These are phyloP conservation scores for Acomys russatus DNA, from an alignment of 2,797 vertebrate species.

Conservation along the genomic window DNA sequence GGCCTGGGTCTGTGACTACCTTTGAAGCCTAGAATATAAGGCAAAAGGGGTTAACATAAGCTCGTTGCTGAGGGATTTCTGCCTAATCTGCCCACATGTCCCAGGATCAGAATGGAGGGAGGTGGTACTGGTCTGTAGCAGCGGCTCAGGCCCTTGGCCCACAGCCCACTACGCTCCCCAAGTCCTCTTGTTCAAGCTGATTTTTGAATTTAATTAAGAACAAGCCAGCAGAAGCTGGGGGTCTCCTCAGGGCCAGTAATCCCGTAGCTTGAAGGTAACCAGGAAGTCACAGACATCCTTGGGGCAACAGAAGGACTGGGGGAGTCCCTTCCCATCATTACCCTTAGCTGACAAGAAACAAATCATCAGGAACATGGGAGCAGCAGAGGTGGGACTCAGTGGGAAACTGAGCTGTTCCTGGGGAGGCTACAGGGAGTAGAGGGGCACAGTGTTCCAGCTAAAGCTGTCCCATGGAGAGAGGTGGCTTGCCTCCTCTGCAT, in stretches of 20 bases:
- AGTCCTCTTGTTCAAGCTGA: slow-evolving; percentile 85
- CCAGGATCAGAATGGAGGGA: slow-evolving; percentile 92
- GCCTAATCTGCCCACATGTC: slow-evolving; percentile 92
- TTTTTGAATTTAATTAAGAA: slow-evolving; percentile 88
- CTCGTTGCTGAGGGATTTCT: slow-evolving; percentile 90
- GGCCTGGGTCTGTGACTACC: accelerated
- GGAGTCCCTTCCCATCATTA: background rate
- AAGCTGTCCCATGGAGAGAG: background rate
- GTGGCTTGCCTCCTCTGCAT: too few species aligned
- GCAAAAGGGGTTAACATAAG: slow-evolving; percentile 83
- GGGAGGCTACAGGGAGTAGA: accelerated
- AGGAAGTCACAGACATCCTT: slow-evolving; percentile 18
- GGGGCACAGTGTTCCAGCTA: accelerated
- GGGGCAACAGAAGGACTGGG: background rate
- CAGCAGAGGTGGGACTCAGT: accelerated
- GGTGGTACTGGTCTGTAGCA: slow-evolving; percentile 93
- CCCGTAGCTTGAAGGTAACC: background rate
- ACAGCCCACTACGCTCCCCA: slow-evolving; percentile 90
- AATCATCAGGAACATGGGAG: background rate
- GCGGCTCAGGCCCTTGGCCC: slow-evolving; percentile 89
- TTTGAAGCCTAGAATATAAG: background rate
- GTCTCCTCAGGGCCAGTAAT: slow-evolving; percentile 47
- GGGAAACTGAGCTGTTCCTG: background rate
- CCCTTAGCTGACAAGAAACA: slow-evolving; percentile 60
- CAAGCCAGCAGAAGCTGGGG: slow-evolving; percentile 79